phyloP scores from a whole-genome alignment of 2,113 vertebrate species.

The Sminthopsis crassicaudata region DNA sequence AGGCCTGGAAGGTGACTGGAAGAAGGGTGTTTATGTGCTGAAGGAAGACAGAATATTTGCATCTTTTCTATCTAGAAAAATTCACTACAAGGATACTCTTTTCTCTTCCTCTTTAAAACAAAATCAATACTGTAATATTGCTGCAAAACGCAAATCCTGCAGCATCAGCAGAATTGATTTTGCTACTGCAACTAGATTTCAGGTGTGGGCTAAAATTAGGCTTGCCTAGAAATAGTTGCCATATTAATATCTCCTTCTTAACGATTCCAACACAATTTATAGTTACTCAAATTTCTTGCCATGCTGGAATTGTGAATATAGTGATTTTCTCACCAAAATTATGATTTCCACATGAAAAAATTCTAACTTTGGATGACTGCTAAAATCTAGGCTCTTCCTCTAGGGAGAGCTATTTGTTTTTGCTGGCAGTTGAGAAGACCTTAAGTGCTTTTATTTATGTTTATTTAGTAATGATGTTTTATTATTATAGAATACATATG shows the following conservation, averaged over 20 bases:
- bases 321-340: slow-evolving; percentile 37
- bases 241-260: slow-evolving; percentile 36
- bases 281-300: slow-evolving; percentile 21
- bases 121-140: slow-evolving; percentile 68
- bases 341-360: slow-evolving; percentile 7
- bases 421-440: slow-evolving; percentile 31
- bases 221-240: slow-evolving; percentile 29
- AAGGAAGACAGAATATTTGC: slow-evolving; percentile 55
- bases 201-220: slow-evolving; percentile 20
- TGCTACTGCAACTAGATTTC: slow-evolving; percentile 36
- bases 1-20: not conserved
- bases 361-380: slow-evolving; percentile 42
- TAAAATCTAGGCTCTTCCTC: not conserved
- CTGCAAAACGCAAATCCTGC: slow-evolving; percentile 39
- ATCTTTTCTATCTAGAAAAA: slow-evolving; percentile 59
- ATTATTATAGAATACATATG: slow-evolving; percentile 33
- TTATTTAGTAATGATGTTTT: slow-evolving; percentile 50
- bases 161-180: slow-evolving; percentile 58
- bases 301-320: not conserved
- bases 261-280: slow-evolving; percentile 36
- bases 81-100: slow-evolving; percentile 43
- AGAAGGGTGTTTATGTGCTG: slow-evolving; percentile 16
- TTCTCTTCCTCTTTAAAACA: not conserved
- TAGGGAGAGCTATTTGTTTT: not conserved
- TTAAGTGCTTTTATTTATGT: slow-evolving; percentile 31